phyloP scores from a whole-genome alignment of 2,797 vertebrate species.

The Coilia nasus region DNA sequence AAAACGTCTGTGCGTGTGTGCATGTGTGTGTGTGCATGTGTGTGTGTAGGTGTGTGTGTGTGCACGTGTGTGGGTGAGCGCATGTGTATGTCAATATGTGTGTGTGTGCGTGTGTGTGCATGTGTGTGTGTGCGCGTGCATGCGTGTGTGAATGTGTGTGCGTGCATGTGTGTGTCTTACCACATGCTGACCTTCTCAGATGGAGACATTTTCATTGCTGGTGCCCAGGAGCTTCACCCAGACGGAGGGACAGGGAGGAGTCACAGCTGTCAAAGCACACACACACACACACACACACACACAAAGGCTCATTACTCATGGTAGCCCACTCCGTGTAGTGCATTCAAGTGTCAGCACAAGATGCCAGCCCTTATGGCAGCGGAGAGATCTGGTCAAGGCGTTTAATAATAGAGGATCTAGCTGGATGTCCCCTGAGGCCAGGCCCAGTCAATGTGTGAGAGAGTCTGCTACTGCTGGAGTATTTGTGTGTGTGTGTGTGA shows the following conservation, averaged over 20 bases:
- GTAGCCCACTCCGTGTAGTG: background rate
- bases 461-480: background rate
- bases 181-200: background rate
- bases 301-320: conserved; percentile 24
- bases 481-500: background rate
- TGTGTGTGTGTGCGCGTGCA: no score
- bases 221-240: background rate
- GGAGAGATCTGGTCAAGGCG: conserved; percentile 22
- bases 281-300: conserved; percentile 7
- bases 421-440: background rate
- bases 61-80: no score
- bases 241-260: background rate
- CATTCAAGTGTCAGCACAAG: background rate
- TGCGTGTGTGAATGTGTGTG: no score
- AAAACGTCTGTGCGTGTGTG: no score
- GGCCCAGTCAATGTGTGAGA: background rate
- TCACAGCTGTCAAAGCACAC: background rate
- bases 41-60: no score
- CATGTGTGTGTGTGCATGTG: no score
- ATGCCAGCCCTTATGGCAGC: background rate
- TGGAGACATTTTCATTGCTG: background rate
- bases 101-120: no score
- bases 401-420: conserved; percentile 15
- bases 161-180: background rate
- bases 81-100: no score